phyloP scores from a whole-genome alignment of 23 tunicate genomes.

The Trididemnum nubilum region DNA sequence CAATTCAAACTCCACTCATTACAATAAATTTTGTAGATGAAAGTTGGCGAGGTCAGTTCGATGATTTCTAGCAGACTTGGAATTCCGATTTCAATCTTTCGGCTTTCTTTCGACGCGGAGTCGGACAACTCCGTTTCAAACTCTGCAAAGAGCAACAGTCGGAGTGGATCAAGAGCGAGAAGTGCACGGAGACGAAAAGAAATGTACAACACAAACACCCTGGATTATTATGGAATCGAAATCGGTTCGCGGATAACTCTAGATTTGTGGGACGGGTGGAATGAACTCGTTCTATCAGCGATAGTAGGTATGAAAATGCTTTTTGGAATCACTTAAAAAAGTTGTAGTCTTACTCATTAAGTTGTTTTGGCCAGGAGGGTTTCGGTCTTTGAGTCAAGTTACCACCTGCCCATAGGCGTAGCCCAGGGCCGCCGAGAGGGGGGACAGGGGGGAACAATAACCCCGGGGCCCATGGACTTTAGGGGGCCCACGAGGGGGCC shows the following conservation, averaged over 20 bases:
- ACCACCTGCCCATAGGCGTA: too few species aligned
- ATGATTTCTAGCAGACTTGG: conserved; percentile 61
- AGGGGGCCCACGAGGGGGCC: too few species aligned
- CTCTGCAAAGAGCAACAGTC: background rate
- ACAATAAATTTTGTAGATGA: conserved; percentile 18
- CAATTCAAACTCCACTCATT: too few species aligned
- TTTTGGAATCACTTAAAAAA: too few species aligned
- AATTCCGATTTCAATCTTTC: conserved; percentile 78
- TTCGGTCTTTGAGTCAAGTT: too few species aligned
- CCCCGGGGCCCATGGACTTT: too few species aligned
- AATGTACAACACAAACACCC: conserved; percentile 68
- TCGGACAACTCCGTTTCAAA: background rate
- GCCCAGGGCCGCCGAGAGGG: conserved; percentile 21
- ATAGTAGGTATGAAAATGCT: conserved; percentile 58
- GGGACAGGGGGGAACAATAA: too few species aligned
- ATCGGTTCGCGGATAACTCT: conserved; percentile 56
- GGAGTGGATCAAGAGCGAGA: background rate
- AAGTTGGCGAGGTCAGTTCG: conserved; percentile 49
- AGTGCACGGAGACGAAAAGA: conserved; percentile 14
- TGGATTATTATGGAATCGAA: conserved; percentile 82
- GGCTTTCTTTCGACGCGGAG: conserved; percentile 32
- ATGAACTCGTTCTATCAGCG: conserved; percentile 66
- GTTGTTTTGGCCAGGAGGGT: too few species aligned
- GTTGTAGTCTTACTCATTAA: too few species aligned
- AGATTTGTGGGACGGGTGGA: conserved; percentile 98